Evolutionary conservation across 2,888 invertebrate genomes (phyloP), one percentile per base, ranked within the genome.

Genomic region (Phyllotreta cruciferae): DNA sequence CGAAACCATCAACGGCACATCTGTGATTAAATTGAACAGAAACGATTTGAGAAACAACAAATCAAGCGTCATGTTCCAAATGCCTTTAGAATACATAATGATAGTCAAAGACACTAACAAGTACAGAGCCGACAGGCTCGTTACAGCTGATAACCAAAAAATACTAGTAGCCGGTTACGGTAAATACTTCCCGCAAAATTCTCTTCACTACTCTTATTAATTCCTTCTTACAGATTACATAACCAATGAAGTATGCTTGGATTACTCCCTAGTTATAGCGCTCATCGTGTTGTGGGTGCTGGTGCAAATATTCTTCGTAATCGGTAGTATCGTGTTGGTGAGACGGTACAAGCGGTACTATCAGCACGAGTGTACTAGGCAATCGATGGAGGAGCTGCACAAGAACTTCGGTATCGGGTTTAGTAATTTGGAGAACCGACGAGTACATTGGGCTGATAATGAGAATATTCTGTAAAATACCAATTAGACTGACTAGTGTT

Each of bases 371-470:
- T 82, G 82, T 36, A 80, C 82, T 1, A 75, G 80, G 11, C 81
- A 83, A 53, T 80, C 80, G 0, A 69, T 81, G 58, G 80, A 81
- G 56, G 82, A 82, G 66, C 75, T 85, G 36, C 82, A 85, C 63
- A 89, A 89, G 77, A 87, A 87, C 77, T 84, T 86, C 10, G 88
- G 86, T 35, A 84, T 88, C 67, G 89, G 89, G 64, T 85, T 85
- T n/a, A 83, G 79, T 60, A 81, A 85, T 61, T 85, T 88, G 49
- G 87, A 88, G n/a, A 85, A 84, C 69, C 81, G 90, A 37, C 84
- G 89, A 55, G 90, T 90, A 1, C 89, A 87, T 75, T 90, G 89
- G 88, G 89, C 89, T 0, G 90, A 90, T 69, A 73, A 74, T 64
- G 72, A 74, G 9, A 66, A 73, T 67, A 69, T 72, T 38, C 63